Percentiles rank a stretch among this genome's conserved stretches.
Conservation (phyloP, 2,888 invertebrate species). For the Drosophila merina region DNA sequence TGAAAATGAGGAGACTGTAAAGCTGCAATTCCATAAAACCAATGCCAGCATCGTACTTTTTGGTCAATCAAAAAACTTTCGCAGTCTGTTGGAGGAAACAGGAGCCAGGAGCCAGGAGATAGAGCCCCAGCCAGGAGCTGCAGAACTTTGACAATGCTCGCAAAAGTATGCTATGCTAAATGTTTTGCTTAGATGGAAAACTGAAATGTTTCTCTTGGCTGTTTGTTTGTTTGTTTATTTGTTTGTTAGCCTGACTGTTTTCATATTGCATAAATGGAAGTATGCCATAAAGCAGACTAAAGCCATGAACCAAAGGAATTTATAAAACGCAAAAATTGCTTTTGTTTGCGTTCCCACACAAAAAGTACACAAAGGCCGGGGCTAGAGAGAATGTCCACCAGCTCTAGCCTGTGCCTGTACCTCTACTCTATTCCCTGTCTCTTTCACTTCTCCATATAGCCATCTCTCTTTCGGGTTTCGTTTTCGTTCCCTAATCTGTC, state of each 20-base stretch:
- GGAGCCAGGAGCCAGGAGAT: not conserved
- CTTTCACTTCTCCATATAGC: not conserved
- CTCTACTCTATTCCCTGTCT: not conserved
- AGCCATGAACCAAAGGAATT: slow-evolving; percentile 57
- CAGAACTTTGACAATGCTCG: slow-evolving; percentile 54
- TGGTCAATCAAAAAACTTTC: slow-evolving; percentile 68
- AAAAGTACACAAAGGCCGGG: slow-evolving; percentile 38
- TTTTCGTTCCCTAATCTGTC: slow-evolving; percentile 44
- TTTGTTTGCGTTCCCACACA: slow-evolving; percentile 58
- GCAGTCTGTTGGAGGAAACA: slow-evolving; percentile 5
- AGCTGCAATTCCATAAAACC: slow-evolving; percentile 57
- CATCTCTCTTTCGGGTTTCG: slow-evolving; percentile 12
- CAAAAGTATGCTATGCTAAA: slow-evolving; percentile 59
- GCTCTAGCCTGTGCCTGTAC: not conserved
- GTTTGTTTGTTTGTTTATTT: slow-evolving; percentile 19
- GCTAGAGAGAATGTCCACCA: slow-evolving; percentile 4
- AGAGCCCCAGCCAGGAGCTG: not conserved
- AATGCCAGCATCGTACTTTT: slow-evolving; percentile 35
- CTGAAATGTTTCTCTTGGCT: slow-evolving; percentile 43
- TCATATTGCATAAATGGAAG: slow-evolving; percentile 35
- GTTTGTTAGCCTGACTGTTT: slow-evolving; percentile 12
- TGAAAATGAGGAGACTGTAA: not conserved
- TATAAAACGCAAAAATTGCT: slow-evolving; percentile 70
- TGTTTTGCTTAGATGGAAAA: slow-evolving; percentile 60
- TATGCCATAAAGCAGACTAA: slow-evolving; percentile 47